A percentile compares a stretch with the other conserved stretches of the same genome.
These are phyloP conservation scores for Chaetoderma sp. DNA, from an alignment of 2,888 invertebrate genomes.

Conservation along the genomic window DNA sequence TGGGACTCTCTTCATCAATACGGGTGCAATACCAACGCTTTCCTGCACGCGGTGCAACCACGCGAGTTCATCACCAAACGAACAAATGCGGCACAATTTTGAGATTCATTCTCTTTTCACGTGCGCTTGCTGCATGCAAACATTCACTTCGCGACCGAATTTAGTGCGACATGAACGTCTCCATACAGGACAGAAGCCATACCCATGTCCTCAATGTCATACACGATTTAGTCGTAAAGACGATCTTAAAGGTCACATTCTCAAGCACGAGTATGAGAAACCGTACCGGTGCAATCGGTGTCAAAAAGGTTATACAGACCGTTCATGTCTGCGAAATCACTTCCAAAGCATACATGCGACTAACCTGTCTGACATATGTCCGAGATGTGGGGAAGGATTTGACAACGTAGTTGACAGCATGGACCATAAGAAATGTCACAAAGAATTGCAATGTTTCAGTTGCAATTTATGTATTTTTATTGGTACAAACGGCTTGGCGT, in stretches of 20 bases:
- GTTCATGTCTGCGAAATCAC: constrained; percentile 47
- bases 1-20: too few relatives aligned
- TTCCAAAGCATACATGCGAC: constrained; percentile 49
- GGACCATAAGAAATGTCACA: constrained; percentile 49
- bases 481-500: constrained; percentile 47
- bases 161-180: constrained; percentile 54
- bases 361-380: constrained; percentile 45
- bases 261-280: constrained; percentile 52
- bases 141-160: constrained; percentile 54
- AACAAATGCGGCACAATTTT: too few relatives aligned
- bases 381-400: constrained; percentile 52
- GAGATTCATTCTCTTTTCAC: constrained; percentile 45
- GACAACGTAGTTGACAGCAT: constrained; percentile 40
- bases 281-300: constrained; percentile 53
- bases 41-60: too few relatives aligned
- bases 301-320: constrained; percentile 51
- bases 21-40: too few relatives aligned
- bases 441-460: constrained; percentile 46
- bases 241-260: constrained; percentile 52
- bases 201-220: constrained; percentile 45
- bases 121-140: constrained; percentile 48
- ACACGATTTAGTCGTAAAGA: constrained; percentile 53
- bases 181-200: constrained; percentile 54
- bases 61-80: too few relatives aligned
- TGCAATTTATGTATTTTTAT: constrained; percentile 50